Conservation (phyloP, 2,888 invertebrate genomes). For the Machimus atricapillus region DNA sequence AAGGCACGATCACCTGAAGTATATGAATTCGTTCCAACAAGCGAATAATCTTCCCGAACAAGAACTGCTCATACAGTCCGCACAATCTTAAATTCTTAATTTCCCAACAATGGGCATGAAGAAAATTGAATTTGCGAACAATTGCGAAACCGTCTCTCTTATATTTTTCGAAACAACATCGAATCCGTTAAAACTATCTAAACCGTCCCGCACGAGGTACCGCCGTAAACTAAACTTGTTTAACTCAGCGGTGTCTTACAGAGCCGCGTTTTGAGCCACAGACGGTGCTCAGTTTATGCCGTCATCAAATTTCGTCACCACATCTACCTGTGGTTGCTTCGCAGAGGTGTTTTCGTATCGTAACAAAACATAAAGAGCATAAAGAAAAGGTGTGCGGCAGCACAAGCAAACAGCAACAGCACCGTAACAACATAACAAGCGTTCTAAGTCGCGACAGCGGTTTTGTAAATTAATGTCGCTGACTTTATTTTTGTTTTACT, state of each 20-base stretch:
- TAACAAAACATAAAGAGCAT: not conserved
- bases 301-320: slow-evolving; percentile 27
- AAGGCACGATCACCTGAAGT: not conserved
- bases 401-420: not conserved
- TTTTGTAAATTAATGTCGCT: not conserved
- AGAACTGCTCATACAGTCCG: not conserved
- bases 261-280: slow-evolving; percentile 12
- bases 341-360: not conserved
- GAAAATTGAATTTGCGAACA: not conserved
- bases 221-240: slow-evolving; percentile 36
- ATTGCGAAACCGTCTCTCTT: slow-evolving; percentile 12
- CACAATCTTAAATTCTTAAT: not conserved
- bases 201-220: slow-evolving; percentile 19
- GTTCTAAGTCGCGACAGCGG: not conserved
- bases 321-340: not conserved
- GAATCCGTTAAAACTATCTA: not conserved
- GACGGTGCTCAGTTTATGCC: slow-evolving; percentile 3
- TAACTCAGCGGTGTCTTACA: not conserved
- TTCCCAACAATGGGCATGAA: not conserved
- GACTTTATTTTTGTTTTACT: not conserved
- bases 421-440: not conserved
- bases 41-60: not conserved
- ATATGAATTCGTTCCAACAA: not conserved
- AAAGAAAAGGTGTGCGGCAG: slow-evolving; percentile 9
- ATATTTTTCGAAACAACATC: not conserved